Evolutionary conservation across 2,113 vertebrate genomes (phyloP).

Genomic region (Melanocharis versteri): DNA sequence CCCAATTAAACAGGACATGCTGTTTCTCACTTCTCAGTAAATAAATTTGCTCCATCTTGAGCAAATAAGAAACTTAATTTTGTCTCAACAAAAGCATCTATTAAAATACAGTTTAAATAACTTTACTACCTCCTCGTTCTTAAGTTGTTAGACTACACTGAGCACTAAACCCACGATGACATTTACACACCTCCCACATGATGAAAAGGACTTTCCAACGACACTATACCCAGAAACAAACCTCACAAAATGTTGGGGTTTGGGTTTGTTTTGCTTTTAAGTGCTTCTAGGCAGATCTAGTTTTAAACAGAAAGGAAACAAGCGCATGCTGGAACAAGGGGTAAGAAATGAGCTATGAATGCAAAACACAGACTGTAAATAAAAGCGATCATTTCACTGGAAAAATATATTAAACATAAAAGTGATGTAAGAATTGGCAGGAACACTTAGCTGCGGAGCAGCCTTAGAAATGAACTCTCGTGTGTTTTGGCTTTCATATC

Average conservation of each 20-base stretch:
- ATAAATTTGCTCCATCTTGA: neutral
- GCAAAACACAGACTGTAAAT: neutral
- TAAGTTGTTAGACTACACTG: neutral
- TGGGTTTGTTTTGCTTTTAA: neutral
- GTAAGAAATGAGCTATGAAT: neutral
- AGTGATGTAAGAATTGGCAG: slow-evolving; percentile 34
- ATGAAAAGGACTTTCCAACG: neutral
- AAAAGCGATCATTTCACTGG: neutral
- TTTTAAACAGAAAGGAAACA: neutral
- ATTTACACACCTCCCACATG: neutral
- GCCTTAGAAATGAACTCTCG: neutral
- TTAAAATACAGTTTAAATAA: neutral
- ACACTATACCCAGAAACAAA: neutral
- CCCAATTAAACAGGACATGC: neutral
- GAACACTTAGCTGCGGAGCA: neutral
- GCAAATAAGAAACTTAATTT: neutral
- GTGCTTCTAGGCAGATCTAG: neutral
- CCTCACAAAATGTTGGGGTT: neutral
- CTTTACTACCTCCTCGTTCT: neutral
- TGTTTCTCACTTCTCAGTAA: neutral
- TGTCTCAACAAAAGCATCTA: neutral
- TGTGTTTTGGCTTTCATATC: neutral
- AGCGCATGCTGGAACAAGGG: neutral
- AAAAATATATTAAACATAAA: neutral
- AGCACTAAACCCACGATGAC: neutral